Base-by-base conservation (phyloP, 2,888 invertebrate species). In the Tipula unca region DNA sequence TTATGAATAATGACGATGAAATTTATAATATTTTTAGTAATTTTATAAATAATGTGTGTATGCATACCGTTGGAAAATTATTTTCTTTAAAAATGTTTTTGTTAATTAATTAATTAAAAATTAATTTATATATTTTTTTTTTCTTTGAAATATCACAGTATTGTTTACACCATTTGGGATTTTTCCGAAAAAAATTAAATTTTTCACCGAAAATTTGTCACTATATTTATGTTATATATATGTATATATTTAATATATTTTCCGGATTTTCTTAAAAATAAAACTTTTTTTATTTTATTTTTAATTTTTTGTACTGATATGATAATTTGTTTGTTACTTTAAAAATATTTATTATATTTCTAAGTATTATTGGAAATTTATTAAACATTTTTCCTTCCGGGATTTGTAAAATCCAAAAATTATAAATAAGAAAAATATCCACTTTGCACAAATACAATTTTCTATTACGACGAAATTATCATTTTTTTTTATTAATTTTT, bases 141-240 rank as follows among this genome's bases (percentile, higher is more conserved):
- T 87, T 88, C 88, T 86, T 88, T 87, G 88, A 88, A 87, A 87
- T 88, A 88, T 88, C 88, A 88, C 88, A 88, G 88, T 87, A 69
- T 69, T 86, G 87, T 39, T 84, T 87, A 86, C 86, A 88, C 87
- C 87, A 88, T 88, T 86, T 85, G 84, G 29, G 32, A 35, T 83
- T 35, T 83, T 83, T 83, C 35, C 83, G 69, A 25, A 69, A 69
- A 69, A 69, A 69, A 20, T 69, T 69, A 69, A 48, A 25, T 69
- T 69, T 69, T 69, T 3, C 10, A 69, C 25, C 25, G 69, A 69
- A 69, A 69, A 69, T 69, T 69, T 69, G 69, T 69, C 69, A 69
- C 69, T 69, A 25, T 69, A 69, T 25, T 10, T 69, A 69, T 69
- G 17, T 69, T 69, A 25, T 69, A 10, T 69, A 25, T 69, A 48